Base-by-base conservation (phyloP, 2,113 vertebrate genomes). In the Coracopsis vasa region DNA sequence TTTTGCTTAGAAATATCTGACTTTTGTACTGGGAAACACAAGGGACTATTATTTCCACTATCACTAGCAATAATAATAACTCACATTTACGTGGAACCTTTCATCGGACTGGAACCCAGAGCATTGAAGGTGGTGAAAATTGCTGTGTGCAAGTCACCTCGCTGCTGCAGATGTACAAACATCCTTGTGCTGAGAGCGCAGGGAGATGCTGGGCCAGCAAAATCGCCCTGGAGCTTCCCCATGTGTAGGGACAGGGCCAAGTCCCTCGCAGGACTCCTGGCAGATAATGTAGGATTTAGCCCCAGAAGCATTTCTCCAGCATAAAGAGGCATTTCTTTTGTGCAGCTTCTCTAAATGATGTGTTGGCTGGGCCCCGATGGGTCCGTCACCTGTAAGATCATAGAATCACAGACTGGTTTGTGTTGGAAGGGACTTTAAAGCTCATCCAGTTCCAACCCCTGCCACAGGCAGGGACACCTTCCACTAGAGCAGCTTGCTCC, bases 211-310 rank as follows among this genome's bases (percentile, higher is more conserved):
- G 39, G 42, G 37, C 47, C 18, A 35, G 39, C 28, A 35, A 47
- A 74, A 42, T 3, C 41, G 10, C 61, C 53, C 31, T 4, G 16
- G 18, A n/a, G 18, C 48, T 41, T 77, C 41, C 50, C 5, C 11
- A 0, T 21, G 44, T 7, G 0, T 0, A 19, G 78, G 44, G 73
- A 21, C 8, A 4, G 20, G 2, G 28, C 47, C 1, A 8, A 16
- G 78, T 15, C 69, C 70, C 11, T 74, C 10, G 1, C 13, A 1
- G 42, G 24, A 24, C 6, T 75, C 23, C 29, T 39, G 64, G 45
- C 41, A 79, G 35, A 67, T 62, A 73, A 25, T 2, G 45, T 62
- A 75, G 54, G n/a, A 19, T 27, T 91, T n/a, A 13, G 29, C 31
- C 67, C 65, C 39, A 18, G 6, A 47, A 35, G 48, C 61, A 27